These are phyloP conservation scores for Drosophila busckii DNA, from an alignment of 1,140 invertebrate genomes.

Conservation along the genomic window DNA sequence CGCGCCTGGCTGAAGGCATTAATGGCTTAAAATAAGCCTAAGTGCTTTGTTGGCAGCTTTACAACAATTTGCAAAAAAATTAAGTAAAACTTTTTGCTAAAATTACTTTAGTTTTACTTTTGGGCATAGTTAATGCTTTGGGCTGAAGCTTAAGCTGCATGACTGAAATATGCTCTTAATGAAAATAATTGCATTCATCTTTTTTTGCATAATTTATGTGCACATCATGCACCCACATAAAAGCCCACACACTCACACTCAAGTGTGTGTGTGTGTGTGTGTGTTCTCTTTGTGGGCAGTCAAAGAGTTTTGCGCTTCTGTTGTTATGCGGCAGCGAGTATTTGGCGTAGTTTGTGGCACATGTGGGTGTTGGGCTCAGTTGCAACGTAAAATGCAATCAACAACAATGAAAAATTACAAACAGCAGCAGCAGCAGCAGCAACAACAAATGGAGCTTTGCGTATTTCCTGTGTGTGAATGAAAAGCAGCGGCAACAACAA, in stretches of 20 bases:
- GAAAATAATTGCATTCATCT: constrained; percentile 73
- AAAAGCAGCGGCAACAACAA: constrained; percentile 30
- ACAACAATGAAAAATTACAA: constrained; percentile 67
- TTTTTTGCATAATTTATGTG: constrained; percentile 69
- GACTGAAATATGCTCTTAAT: constrained; percentile 46
- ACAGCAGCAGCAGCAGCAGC: constrained; percentile 27
- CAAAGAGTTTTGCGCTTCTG: too few relatives aligned
- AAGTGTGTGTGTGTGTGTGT: neutral
- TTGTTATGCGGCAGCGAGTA: constrained; percentile 25
- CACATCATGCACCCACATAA: constrained; percentile 25
- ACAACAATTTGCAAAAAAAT: too few relatives aligned
- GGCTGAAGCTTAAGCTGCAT: neutral
- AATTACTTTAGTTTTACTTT: constrained; percentile 22
- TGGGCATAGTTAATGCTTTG: neutral
- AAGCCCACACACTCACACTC: constrained; percentile 14
- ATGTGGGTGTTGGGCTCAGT: constrained; percentile 54
- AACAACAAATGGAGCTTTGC: constrained; percentile 40
- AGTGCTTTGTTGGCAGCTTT: too few relatives aligned
- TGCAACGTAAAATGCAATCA: constrained; percentile 53
- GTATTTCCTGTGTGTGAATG: constrained; percentile 71
- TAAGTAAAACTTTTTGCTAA: too few relatives aligned
- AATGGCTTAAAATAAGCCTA: too few relatives aligned
- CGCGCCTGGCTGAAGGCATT: too few relatives aligned
- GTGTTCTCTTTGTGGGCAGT: too few relatives aligned
- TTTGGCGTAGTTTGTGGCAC: constrained; percentile 63